phyloP scores from a whole-genome alignment of 2,888 invertebrate species.

The Agonum fuliginosum region DNA sequence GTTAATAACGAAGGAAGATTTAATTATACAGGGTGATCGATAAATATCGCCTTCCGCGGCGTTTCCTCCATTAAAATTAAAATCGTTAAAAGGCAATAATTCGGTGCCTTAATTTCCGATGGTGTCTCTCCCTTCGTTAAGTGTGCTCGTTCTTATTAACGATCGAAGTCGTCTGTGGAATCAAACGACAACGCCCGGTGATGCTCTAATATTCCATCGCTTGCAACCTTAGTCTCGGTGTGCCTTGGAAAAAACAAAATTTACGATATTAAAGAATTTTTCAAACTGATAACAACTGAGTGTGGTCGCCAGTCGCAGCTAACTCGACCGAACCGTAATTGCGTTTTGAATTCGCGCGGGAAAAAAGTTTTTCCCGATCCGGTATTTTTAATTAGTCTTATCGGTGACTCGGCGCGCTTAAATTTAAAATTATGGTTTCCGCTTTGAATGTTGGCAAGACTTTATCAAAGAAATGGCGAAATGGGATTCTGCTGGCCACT shows the following conservation, averaged over 20 bases:
- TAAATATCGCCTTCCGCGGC: slow-evolving; percentile 37
- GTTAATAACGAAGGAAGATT: slow-evolving; percentile 32
- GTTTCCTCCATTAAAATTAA: slow-evolving; percentile 51
- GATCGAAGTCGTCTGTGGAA: slow-evolving; percentile 50
- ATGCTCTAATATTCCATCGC: slow-evolving; percentile 1
- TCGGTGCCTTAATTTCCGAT: slow-evolving; percentile 49
- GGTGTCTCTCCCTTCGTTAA: slow-evolving; percentile 51
- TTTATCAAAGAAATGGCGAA: slow-evolving; percentile 58
- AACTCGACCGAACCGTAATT: slow-evolving; percentile 55
- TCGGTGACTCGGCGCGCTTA: slow-evolving; percentile 62
- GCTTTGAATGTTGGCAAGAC: slow-evolving; percentile 59
- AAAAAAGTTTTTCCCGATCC: slow-evolving; percentile 58
- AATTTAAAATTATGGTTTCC: slow-evolving; percentile 68
- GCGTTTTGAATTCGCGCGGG: slow-evolving; percentile 53
- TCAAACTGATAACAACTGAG: slow-evolving; percentile 54
- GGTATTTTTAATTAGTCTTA: slow-evolving; percentile 64
- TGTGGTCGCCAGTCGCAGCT: slow-evolving; percentile 30
- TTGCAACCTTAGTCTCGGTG: too few relatives aligned
- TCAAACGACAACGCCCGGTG: slow-evolving; percentile 25
- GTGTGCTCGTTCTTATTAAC: slow-evolving; percentile 48
- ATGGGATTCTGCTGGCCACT: slow-evolving; percentile 39
- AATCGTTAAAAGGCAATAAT: slow-evolving; percentile 55
- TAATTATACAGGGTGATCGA: slow-evolving; percentile 42
- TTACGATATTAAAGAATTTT: slow-evolving; percentile 58
- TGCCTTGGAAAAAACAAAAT: slow-evolving; percentile 50